Conservation (phyloP, 2,888 invertebrate genomes). For the Protonemura montana region DNA sequence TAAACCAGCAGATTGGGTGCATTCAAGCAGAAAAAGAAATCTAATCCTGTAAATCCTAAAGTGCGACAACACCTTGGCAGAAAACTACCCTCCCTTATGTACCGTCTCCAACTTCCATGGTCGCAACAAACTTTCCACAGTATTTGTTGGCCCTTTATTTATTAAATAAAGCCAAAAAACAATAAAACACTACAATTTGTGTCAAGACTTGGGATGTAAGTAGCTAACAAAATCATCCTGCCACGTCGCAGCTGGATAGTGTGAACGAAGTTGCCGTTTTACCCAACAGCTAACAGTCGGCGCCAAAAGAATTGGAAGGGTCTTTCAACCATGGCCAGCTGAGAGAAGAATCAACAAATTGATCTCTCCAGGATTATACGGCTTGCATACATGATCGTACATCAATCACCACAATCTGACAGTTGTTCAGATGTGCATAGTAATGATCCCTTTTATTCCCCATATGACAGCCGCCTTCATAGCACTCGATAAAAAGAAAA, state of each 20-base stretch:
- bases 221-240: neutral
- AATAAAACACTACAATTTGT: too few species aligned
- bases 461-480: neutral
- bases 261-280: neutral
- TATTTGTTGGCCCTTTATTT: too few species aligned
- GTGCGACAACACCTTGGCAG: neutral
- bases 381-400: neutral
- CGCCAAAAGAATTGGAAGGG: neutral
- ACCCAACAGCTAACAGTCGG: neutral
- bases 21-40: neutral
- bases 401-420: neutral
- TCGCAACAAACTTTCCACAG: too few species aligned
- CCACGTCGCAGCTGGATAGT: neutral
- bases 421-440: neutral
- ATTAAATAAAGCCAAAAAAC: too few species aligned
- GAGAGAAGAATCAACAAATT: neutral
- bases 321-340: neutral
- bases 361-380: neutral
- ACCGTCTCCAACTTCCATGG: too few species aligned
- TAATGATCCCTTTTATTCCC: neutral
- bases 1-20: neutral
- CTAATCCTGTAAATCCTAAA: neutral
- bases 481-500: too few species aligned
- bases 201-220: neutral
- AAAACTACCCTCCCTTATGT: neutral